Conservation (phyloP, 2,888 invertebrate genomes). For the Loripinus fragilis region DNA sequence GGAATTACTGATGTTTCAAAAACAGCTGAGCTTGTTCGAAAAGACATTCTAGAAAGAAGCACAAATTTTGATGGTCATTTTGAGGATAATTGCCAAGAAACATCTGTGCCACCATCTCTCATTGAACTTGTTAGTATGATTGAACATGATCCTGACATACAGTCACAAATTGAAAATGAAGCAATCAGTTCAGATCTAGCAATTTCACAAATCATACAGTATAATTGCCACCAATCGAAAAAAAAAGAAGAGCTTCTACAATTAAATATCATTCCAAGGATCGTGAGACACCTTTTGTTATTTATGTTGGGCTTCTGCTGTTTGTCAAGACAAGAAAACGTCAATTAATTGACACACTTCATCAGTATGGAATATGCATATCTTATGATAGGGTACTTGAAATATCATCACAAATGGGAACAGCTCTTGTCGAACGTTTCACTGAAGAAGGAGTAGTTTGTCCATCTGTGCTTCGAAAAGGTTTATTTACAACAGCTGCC, state of each 20-base stretch:
- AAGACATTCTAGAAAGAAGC: background rate
- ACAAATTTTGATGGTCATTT: background rate
- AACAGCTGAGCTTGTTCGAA: background rate
- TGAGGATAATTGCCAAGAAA: background rate
- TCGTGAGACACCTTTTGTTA: constrained; percentile 34
- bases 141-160: constrained; percentile 18
- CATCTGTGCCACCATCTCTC: constrained; percentile 20
- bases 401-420: constrained; percentile 53
- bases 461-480: constrained; percentile 42
- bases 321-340: constrained; percentile 62
- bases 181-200: constrained; percentile 19
- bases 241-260: background rate
- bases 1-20: background rate
- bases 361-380: constrained; percentile 54
- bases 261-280: constrained; percentile 30
- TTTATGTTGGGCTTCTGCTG: constrained; percentile 53
- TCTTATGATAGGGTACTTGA: constrained; percentile 64
- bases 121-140: constrained; percentile 35
- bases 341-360: constrained; percentile 33
- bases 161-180: background rate
- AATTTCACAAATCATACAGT: constrained; percentile 28
- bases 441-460: constrained; percentile 43
- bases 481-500: constrained; percentile 62
- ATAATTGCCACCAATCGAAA: background rate
- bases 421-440: constrained; percentile 40